Conservation (phyloP, 2,888 invertebrate species). For the Ypsolopha sequella region DNA sequence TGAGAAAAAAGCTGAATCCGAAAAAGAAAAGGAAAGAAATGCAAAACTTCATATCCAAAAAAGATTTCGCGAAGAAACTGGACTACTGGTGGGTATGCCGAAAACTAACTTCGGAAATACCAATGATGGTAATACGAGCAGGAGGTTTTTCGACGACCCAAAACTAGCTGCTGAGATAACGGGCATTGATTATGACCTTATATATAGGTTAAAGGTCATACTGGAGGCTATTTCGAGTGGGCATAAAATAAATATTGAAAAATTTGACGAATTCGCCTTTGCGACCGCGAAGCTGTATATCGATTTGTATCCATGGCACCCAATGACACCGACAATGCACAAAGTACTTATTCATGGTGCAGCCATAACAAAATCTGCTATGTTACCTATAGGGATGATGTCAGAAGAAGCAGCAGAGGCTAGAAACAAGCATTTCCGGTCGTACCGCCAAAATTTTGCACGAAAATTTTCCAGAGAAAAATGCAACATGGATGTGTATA, state of each 20-base stretch:
- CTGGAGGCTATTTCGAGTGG: background rate
- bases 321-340: slow-evolving; percentile 16
- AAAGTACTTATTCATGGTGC: too few relatives aligned
- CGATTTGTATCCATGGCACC: slow-evolving; percentile 13
- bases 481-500: too few relatives aligned
- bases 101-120: too few relatives aligned
- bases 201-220: slow-evolving; percentile 1
- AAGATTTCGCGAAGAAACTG: slow-evolving; percentile 5
- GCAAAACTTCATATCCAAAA: background rate
- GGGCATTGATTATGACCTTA: slow-evolving; percentile 9
- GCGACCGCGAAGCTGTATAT: slow-evolving; percentile 9
- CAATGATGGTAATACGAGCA: slow-evolving; percentile 14
- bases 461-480: too few relatives aligned
- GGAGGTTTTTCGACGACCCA: slow-evolving; percentile 16
- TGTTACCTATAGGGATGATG: too few relatives aligned
- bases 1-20: background rate
- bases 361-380: slow-evolving; percentile 25
- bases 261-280: background rate
- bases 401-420: too few relatives aligned
- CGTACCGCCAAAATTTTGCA: too few relatives aligned
- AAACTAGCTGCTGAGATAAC: slow-evolving; percentile 16
- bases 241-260: background rate
- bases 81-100: slow-evolving; percentile 19
- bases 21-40: background rate
- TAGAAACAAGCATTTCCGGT: too few relatives aligned